Evolutionary conservation across 30 jellyfish, hydroid and myxozoan genomes (phyloP).

Genomic region (Cassiopea andromeda): DNA sequence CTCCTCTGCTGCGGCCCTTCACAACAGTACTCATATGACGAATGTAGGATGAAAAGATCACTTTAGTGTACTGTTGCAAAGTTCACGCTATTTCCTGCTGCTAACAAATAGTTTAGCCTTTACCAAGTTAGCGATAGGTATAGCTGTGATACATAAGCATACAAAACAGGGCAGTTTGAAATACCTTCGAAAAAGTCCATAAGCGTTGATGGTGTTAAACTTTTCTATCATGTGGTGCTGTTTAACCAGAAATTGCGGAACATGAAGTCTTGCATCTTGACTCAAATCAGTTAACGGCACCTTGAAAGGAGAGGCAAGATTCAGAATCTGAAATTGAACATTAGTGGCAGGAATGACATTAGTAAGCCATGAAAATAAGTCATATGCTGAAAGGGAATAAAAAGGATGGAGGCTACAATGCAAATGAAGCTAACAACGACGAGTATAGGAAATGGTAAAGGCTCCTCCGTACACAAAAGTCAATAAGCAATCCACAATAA

Average conservation of each 20-base stretch:
- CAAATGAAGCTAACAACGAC: conserved; percentile 10
- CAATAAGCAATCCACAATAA: too few species aligned
- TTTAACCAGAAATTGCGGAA: conserved; percentile 54
- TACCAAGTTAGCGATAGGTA: too few species aligned
- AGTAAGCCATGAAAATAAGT: not conserved
- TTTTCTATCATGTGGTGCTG: conserved; percentile 46
- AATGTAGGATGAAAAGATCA: too few species aligned
- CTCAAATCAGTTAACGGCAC: conserved; percentile 85
- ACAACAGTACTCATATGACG: too few species aligned
- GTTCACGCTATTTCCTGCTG: too few species aligned
- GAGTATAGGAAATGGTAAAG: not conserved
- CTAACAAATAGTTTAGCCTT: too few species aligned
- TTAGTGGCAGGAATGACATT: not conserved
- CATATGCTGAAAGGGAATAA: not conserved
- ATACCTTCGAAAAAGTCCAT: conserved; percentile 96
- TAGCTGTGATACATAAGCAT: too few species aligned
- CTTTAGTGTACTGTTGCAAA: too few species aligned
- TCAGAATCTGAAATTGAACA: not conserved
- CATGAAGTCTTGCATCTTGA: conserved; percentile 29
- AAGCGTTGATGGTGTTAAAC: conserved; percentile 68
- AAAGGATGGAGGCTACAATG: not conserved
- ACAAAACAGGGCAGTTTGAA: not conserved
- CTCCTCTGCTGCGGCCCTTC: too few species aligned
- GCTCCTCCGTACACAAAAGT: too few species aligned
- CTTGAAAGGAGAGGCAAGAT: conserved; percentile 9